phyloP scores from a whole-genome alignment of 2,113 vertebrate species.

The Dromaius novaehollandiae region DNA sequence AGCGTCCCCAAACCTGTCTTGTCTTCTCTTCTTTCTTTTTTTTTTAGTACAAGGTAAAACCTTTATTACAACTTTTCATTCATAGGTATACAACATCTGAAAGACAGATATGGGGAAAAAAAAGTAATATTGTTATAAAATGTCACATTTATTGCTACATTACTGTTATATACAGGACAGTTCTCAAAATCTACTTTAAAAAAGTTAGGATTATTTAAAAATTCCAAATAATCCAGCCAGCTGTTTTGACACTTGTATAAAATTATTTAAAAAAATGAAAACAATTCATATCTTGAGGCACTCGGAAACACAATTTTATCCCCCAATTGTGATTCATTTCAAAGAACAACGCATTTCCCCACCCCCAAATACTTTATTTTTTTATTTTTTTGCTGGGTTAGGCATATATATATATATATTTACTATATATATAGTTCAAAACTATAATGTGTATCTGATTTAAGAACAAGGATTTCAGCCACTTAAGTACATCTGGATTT shows the following conservation, averaged over 20 bases:
- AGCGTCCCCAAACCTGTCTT: not conserved
- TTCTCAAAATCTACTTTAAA: constrained; percentile 87
- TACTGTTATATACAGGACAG: constrained; percentile 95
- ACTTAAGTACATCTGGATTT: constrained; percentile 69
- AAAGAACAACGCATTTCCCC: constrained; percentile 51
- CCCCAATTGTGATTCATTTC: constrained; percentile 64
- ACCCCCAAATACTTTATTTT: constrained; percentile 52
- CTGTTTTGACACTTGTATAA: constrained; percentile 80
- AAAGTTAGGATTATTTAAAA: constrained; percentile 84
- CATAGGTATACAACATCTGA: constrained; percentile 85
- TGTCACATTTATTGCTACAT: constrained; percentile 97
- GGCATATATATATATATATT: constrained; percentile 73
- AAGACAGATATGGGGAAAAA: constrained; percentile 84
- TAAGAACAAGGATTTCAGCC: constrained; percentile 69
- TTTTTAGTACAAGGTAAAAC: constrained; percentile 55
- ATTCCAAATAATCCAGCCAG: constrained; percentile 84
- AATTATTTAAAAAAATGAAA: constrained; percentile 77
- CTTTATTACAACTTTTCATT: constrained; percentile 61
- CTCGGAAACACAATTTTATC: constrained; percentile 77
- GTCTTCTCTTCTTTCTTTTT: not conserved
- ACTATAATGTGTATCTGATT: constrained; percentile 79
- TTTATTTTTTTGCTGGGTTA: constrained; percentile 53
- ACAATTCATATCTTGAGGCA: constrained; percentile 76
- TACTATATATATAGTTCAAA: constrained; percentile 78
- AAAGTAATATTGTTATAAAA: constrained; percentile 89